Evolutionary conservation across 2,797 vertebrate genomes (phyloP).

Genomic region (Alectoris magna): DNA sequence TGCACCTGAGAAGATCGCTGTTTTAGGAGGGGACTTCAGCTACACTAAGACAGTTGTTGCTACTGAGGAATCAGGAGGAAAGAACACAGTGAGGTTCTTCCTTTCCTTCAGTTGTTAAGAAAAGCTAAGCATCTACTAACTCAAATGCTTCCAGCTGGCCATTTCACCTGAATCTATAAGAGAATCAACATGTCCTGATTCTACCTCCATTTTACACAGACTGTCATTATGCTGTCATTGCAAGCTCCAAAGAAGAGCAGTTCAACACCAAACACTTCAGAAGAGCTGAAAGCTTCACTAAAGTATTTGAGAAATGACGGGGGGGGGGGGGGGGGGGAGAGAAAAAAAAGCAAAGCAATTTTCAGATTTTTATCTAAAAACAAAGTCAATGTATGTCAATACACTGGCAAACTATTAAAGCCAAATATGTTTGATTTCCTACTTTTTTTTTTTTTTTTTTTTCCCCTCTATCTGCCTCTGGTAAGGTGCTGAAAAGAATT

Average conservation of each 20-base stretch:
- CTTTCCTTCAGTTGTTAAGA: background rate
- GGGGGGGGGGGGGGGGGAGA: background rate
- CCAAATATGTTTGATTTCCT: background rate
- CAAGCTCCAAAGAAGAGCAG: background rate
- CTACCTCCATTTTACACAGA: background rate
- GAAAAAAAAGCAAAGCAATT: background rate
- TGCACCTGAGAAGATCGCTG: background rate
- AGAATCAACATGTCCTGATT: conserved; percentile 6
- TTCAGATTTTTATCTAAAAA: background rate
- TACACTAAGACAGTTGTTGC: background rate
- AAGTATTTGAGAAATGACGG: background rate
- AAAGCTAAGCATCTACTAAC: background rate
- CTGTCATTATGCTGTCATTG: background rate
- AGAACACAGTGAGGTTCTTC: background rate
- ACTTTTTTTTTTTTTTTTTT: background rate
- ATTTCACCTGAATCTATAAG: background rate
- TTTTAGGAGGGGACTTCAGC: background rate
- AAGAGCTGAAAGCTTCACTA: background rate
- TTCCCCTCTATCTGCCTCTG: background rate
- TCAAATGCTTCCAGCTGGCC: background rate
- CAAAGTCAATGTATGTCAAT: background rate
- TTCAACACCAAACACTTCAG: background rate
- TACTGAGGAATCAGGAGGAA: background rate
- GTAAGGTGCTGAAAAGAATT: background rate
- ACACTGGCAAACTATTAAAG: background rate